Base-by-base conservation (phyloP, 2,888 invertebrate species). In the Netelia fuscicornis region DNA sequence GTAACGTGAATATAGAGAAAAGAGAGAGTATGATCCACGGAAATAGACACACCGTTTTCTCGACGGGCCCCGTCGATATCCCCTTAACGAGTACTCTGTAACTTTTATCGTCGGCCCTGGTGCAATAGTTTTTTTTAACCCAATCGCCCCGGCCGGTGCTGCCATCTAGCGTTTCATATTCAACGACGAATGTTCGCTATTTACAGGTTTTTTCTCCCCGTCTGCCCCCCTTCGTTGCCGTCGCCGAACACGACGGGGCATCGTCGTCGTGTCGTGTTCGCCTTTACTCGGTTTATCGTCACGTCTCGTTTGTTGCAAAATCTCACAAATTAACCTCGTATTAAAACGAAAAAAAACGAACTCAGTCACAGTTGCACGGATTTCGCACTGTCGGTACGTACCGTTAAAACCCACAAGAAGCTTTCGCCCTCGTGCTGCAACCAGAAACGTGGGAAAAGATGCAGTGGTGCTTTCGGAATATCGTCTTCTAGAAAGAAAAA, bases 161-260 rank as follows among this genome's bases (percentile, higher is more conserved):
- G 92, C 93, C 93, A 92, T 92, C 93, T 92, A 90, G 91, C 89
- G 93, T 90, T 88, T 88, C 89, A 92, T 90, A 90, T 91, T 90
- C 89, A 91, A 88, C 89, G 89, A 91, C 90, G 89, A 91, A 91
- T 90, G 89, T 91, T 89, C 88, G 89, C 91, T 91, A 91, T 91
- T 91, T 90, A 89, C 91, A 91, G 90, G 87, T 90, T 90, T 89
- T 89, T 78, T 82, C 68, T 44, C 13, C 25, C 68, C 52, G 30
- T 20, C 37, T 72, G 72, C 23, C 44, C 64, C 3, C 42, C 58
- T n/a, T 30, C 58, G 17, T 67, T 20, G 13, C 72, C 58, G 20
- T 25, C 13, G 23, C 76, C 30, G 62, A 72, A 80, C 80, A 74
- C 76, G 75, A 72, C 42, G 44, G 23, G 20, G 17, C n/a, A 42